These are phyloP conservation scores for Glyphotaelius pellucidus DNA, from an alignment of 2,888 invertebrate species.

Conservation along the genomic window DNA sequence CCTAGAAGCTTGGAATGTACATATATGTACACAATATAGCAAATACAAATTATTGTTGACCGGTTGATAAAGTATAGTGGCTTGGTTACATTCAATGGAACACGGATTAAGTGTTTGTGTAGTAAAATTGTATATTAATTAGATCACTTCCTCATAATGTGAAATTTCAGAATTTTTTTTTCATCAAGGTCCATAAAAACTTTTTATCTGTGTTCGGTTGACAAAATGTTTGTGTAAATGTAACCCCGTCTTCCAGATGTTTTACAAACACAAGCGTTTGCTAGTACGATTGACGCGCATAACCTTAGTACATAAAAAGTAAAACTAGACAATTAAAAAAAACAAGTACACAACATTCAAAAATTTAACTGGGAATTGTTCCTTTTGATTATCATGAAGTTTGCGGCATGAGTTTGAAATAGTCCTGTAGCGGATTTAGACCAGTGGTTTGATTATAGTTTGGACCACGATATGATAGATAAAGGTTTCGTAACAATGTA, in stretches of 20 bases:
- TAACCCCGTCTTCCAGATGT: not conserved
- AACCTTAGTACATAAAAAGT: not conserved
- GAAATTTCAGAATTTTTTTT: not conserved
- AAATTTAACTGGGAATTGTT: too few species aligned
- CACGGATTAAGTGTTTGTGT: not conserved
- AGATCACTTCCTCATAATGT: not conserved
- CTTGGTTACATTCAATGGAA: not conserved
- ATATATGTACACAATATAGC: not conserved
- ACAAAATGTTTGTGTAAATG: not conserved
- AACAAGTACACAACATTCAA: not conserved
- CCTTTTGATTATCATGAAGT: not conserved
- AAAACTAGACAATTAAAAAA: not conserved
- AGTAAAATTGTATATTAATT: not conserved
- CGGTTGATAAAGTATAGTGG: not conserved
- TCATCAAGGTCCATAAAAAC: not conserved
- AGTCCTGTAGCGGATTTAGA: not conserved
- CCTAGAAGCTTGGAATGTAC: not conserved
- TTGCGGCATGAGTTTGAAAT: not conserved
- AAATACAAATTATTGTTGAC: not conserved
- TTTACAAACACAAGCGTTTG: not conserved
- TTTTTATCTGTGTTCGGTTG: not conserved
- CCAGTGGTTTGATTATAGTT: not conserved
- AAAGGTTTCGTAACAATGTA: not conserved
- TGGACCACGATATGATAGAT: not conserved
- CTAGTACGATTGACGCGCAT: not conserved